phyloP scores from a whole-genome alignment of 1,140 invertebrate species.

The Eumaeus atala region DNA sequence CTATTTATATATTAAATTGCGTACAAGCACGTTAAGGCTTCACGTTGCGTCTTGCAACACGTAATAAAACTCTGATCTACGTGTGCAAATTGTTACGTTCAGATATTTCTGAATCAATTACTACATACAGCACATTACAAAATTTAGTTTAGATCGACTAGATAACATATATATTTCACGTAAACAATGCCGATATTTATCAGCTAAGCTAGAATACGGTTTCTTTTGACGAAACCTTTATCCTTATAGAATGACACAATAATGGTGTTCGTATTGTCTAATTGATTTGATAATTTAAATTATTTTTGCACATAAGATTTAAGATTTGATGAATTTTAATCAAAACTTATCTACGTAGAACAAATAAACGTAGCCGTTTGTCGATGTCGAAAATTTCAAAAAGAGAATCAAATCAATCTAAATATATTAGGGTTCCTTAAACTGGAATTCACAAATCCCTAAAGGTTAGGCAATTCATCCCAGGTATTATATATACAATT shows the following conservation, averaged over 20 bases:
- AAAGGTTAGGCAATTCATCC: too few relatives aligned
- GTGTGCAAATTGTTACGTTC: conserved; percentile 17
- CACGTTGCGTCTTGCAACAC: conserved; percentile 18
- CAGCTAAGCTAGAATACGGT: not conserved
- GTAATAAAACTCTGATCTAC: conserved; percentile 17
- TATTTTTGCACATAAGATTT: too few relatives aligned
- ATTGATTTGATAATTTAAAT: not conserved
- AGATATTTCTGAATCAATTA: conserved; percentile 17
- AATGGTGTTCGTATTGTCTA: conserved; percentile 4
- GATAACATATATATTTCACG: conserved; percentile 1
- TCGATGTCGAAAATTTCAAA: too few relatives aligned
- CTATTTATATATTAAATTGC: conserved; percentile 24
- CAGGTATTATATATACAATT: too few relatives aligned
- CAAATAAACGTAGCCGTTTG: too few relatives aligned
- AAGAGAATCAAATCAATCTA: too few relatives aligned
- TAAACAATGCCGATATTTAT: conserved; percentile 2
- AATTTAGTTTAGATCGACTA: conserved; percentile 4
- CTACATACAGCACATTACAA: conserved; percentile 13
- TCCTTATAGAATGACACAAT: not conserved
- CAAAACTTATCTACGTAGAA: too few relatives aligned
- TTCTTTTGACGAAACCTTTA: conserved; percentile 1
- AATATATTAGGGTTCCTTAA: too few relatives aligned
- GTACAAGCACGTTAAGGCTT: conserved; percentile 24
- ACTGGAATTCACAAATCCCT: too few relatives aligned
- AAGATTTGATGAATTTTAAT: too few relatives aligned